Evolutionary conservation across 2,797 vertebrate genomes (phyloP).

Genomic region (Oreonectes daqikongensis): DNA sequence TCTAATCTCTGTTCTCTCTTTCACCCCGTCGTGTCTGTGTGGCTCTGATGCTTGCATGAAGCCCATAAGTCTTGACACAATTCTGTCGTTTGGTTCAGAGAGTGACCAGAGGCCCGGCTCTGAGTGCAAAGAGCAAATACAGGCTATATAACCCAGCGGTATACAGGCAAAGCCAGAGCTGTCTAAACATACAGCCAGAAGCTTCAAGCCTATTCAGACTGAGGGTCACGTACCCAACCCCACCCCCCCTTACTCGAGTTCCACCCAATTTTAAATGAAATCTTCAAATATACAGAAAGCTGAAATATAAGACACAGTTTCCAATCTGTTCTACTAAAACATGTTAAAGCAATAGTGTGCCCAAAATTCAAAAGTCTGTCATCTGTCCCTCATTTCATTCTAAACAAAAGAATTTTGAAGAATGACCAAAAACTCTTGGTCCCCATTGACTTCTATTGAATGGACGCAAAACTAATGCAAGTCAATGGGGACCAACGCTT

Average conservation of each 20-base stretch:
- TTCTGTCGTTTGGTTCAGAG: conserved; percentile 42
- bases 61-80: conserved; percentile 49
- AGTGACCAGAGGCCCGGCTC: conserved; percentile 21
- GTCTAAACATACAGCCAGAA: background rate
- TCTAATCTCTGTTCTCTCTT: conserved; percentile 53
- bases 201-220: background rate
- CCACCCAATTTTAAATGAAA: background rate
- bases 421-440: no score
- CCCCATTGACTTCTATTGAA: no score
- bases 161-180: background rate
- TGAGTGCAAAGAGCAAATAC: conserved; percentile 42
- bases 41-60: conserved; percentile 34
- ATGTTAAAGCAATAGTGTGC: no score
- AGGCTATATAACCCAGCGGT: conserved; percentile 8
- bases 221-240: background rate
- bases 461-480: no score
- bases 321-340: no score
- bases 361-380: no score
- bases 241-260: background rate
- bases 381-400: no score
- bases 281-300: background rate
- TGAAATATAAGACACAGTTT: no score
- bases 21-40: conserved; percentile 30
- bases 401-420: no score
- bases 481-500: no score